Evolutionary conservation across 2,113 vertebrate species (phyloP), one percentile per base, ranked within the genome.

Genomic region (Ceyx cyanopectus): DNA sequence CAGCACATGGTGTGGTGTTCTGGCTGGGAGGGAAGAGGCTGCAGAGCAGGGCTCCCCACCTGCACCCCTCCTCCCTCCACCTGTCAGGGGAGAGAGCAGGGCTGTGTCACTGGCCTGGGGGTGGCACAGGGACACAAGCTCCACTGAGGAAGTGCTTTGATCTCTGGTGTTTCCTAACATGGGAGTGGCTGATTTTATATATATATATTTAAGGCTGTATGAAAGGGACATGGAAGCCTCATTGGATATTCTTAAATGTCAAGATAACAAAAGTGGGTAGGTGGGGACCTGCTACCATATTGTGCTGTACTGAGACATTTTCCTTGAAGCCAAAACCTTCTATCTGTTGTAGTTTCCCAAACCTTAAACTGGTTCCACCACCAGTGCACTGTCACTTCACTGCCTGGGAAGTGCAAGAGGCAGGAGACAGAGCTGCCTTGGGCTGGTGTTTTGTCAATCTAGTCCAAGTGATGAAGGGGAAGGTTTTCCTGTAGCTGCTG

Each of bases 291-390:
- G 83, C 56, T 68, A 8, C 40, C 12, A 2, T 34, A 23, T 46
- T 63, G 68, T 66, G 72, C 85, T 75, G 18, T 20, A 12, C 27
- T 27, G 14, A 61, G 69, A 53, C 12, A 2, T 0, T 79, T 72
- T 54, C 78, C 87, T 89, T 48, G 74, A 89, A 89, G 87, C 41
- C 2, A 2, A 56, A 84, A 54, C 70, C 89, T 89, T 77, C 65
- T 30, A 30, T 41, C 66, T 76, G 0, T 4, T 72, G 30, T 41
- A 63, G 66, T 14, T 87, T 6, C 78, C 77, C 76, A 70, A 85
- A 84, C n/a, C 81, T 93, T 46, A 69, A 87, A 89, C 87, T 79
- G 91, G 94, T 96, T 92, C 77, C 58, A 68, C 91, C 27, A 34
- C 65, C 60, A 9, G 7, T 1, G 9, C 12, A 5, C 51, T 50